Base-by-base conservation (phyloP, 2,113 vertebrate species). In the Malurus elegans region DNA sequence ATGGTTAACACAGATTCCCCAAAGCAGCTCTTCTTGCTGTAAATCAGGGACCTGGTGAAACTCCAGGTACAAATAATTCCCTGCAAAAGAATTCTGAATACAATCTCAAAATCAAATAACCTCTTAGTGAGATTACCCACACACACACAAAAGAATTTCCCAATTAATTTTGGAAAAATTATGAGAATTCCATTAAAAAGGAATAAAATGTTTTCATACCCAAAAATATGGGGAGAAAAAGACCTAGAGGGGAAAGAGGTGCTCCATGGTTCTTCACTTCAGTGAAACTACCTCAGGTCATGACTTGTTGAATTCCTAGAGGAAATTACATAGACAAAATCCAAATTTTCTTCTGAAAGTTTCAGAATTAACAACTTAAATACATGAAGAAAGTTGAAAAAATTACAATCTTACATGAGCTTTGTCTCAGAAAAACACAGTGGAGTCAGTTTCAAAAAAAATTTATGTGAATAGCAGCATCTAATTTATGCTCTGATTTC, bases 221-320 rank as follows among this genome's bases (percentile, higher is more conserved):
- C 20, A 31, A 62, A 44, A 20, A 38, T 23, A 10, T 1, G 9
- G 6, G 9, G 19, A 1, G 0, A 6, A 45, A 74, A 79, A 19
- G 7, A 8, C 12, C 34, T 31, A 38, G 24, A 66, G 4, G 5
- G 18, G 47, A 48, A 79, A 70, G 14, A 38, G 5, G 1, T 38
- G 21, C 5, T 53, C 53, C 38, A 24, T 11, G 6, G 1, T 38
- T 56, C 40, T 65, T 32, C 13, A 28, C 28, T 65, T 70, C n/a
- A 38, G 7, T 62, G 36, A 48, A 69, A 16, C 3, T 38, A 2
- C 9, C 20, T 53, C 19, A 44, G 12, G 29, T 69, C 10, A 10
- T 20, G 10, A 9, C 16, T 40, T 79, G 12, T 48, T 73, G 29
- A 78, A 28, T 17, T 69, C 13, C 15, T 42, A 50, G 5, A 84